Base-by-base conservation (phyloP, 2,888 invertebrate species). In the Adelognathus sp. region DNA sequence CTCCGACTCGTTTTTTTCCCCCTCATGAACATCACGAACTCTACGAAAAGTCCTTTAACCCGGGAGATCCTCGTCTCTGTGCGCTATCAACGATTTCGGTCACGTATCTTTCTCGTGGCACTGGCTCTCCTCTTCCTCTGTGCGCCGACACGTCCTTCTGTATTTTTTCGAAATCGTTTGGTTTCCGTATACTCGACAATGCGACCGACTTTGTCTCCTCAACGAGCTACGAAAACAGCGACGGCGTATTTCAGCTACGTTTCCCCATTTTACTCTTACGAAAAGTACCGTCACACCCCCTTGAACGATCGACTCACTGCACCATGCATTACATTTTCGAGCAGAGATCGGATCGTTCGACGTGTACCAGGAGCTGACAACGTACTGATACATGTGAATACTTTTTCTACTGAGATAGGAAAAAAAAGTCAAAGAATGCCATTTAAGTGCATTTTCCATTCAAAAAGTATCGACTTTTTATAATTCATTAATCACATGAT, bases 51-150 rank as follows among this genome's bases (percentile, higher is more conserved):
- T 36, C 18, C n/a, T 41, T 29, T 44, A 5, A 29, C 58, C 27
- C 24, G 18, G 24, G 29, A 14, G 36, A 52, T 33, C 18, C 66
- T 67, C 56, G 18, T 33, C 54, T 63, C 14, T 46, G n/a, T n/a
- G n/a, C 36, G 60, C 61, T 67, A 79, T 79, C 71, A 72, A 63
- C 54, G 56, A 79, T 79, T 79, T 63, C 67, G 70, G 79, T 79
- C 79, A 79, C 79, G 79, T 79, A 67, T 41, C 67, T 74, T 72
- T 41, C 60, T 71, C 71, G 64, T 75, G 50, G 74, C 70, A 52
- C 16, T 39, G 70, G 27, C 24, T n/a, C n/a, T n/a, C n/a, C 63
- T 41, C 29, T 36, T 71, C 29, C 44, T 36, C 64, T 63, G 27
- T 14, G 54, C 75, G n/a, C n/a, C n/a, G 79, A 71, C 36, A 46